A percentile compares a stretch with the other conserved stretches of the same genome.
Evolutionary conservation across 2,888 invertebrate genomes (phyloP).

Genomic region (Drosophila algonquin): DNA sequence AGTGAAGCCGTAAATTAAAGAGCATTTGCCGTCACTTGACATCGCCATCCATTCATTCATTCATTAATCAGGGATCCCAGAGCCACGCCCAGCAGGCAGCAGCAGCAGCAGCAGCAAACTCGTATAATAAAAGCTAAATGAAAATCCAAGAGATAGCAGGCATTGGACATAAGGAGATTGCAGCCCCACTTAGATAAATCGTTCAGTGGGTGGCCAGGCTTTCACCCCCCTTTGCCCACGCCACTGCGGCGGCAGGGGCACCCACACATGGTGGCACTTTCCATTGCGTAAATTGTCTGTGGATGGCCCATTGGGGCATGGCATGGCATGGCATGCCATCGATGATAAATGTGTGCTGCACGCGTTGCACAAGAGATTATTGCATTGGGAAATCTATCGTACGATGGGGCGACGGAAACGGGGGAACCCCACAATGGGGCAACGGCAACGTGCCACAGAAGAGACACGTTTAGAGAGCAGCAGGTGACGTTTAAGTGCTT

Average conservation of each 20-base stretch:
- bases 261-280: conserved; percentile 60
- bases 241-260: conserved; percentile 54
- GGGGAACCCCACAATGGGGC: too few relatives aligned
- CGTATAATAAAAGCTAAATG: conserved; percentile 52
- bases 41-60: conserved; percentile 55
- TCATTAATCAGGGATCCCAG: conserved; percentile 66
- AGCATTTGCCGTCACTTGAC: conserved; percentile 48
- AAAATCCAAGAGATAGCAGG: conserved; percentile 43
- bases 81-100: conserved; percentile 32
- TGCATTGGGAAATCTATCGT: conserved; percentile 55
- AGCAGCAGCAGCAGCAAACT: neutral
- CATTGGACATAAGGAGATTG: conserved; percentile 22
- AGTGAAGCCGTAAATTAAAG: conserved; percentile 51
- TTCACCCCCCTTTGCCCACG: conserved; percentile 18
- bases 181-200: neutral
- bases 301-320: conserved; percentile 13
- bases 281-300: conserved; percentile 64
- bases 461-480: neutral
- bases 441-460: neutral
- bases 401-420: conserved; percentile 10
- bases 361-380: conserved; percentile 47
- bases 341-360: conserved; percentile 68
- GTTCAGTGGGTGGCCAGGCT: neutral
- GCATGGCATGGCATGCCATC: conserved; percentile 26
- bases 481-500: neutral